Conservation (phyloP, 2,888 invertebrate species). For the Drosophila limbata region DNA sequence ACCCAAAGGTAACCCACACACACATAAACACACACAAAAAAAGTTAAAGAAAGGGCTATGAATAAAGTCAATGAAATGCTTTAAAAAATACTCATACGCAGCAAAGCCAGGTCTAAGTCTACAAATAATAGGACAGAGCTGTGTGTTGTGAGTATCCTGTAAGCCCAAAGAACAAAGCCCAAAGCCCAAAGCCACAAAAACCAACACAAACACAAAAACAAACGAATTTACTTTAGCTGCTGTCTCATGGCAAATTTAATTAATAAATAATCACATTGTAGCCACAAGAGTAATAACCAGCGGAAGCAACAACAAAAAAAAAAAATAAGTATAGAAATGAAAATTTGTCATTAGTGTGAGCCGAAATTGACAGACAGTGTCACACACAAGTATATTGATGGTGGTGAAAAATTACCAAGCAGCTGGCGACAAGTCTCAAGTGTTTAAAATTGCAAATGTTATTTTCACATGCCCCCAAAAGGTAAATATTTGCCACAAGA, state of each 20-base stretch:
- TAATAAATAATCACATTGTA: slow-evolving; percentile 82
- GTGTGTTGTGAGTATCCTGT: slow-evolving; percentile 7
- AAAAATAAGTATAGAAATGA: slow-evolving; percentile 39
- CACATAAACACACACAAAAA: background rate
- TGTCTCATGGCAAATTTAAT: slow-evolving; percentile 77
- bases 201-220: slow-evolving; percentile 33
- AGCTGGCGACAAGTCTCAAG: slow-evolving; percentile 74
- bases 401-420: slow-evolving; percentile 45
- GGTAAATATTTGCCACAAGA: slow-evolving; percentile 76
- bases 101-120: slow-evolving; percentile 46
- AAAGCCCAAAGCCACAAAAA: slow-evolving; percentile 45
- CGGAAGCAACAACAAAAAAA: slow-evolving; percentile 27
- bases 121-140: slow-evolving; percentile 54
- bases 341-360: slow-evolving; percentile 74
- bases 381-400: slow-evolving; percentile 29
- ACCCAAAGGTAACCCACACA: background rate
- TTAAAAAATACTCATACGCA: slow-evolving; percentile 38
- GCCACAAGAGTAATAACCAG: slow-evolving; percentile 78
- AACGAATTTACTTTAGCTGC: slow-evolving; percentile 49
- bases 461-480: slow-evolving; percentile 74
- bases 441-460: slow-evolving; percentile 80
- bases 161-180: slow-evolving; percentile 26
- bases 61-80: slow-evolving; percentile 53
- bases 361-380: slow-evolving; percentile 50
- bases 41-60: slow-evolving; percentile 31